phyloP scores from a whole-genome alignment of 2,113 vertebrate genomes.

The Paratilapia polleni region DNA sequence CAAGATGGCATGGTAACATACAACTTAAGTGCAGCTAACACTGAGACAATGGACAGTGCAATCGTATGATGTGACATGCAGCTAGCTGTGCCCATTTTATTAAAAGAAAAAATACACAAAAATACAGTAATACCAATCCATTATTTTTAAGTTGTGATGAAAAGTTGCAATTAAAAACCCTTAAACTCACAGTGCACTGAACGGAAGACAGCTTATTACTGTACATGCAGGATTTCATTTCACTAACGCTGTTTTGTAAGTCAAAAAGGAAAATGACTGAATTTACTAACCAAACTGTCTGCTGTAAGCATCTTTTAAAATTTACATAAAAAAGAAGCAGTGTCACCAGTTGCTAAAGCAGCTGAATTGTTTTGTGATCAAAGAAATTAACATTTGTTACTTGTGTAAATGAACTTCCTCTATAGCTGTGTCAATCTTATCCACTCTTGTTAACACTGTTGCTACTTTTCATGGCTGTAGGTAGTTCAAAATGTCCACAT shows the following conservation, averaged over 20 bases:
- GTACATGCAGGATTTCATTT: not conserved
- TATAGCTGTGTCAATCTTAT: not conserved
- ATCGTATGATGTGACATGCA: no score
- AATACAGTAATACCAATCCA: no score
- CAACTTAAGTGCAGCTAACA: no score
- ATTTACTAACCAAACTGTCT: not conserved
- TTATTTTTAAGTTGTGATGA: no score
- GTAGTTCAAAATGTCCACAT: not conserved
- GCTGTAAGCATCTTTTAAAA: not conserved
- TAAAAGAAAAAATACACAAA: no score
- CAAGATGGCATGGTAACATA: no score
- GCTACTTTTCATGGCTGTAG: not conserved
- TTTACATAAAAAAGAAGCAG: not conserved
- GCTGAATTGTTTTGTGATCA: not conserved
- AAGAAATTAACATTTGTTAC: not conserved
- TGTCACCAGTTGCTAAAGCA: not conserved
- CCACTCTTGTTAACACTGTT: not conserved
- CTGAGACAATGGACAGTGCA: no score
- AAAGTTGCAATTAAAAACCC: no score
- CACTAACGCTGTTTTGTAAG: not conserved
- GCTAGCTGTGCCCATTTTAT: no score
- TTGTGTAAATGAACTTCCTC: not conserved
- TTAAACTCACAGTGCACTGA: not conserved
- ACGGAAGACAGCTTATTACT: not conserved
- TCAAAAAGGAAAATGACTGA: not conserved